Base-by-base conservation (phyloP, 30 jellyfish, hydroid and myxozoan species). In the Chrysaora quinquecirrha region DNA sequence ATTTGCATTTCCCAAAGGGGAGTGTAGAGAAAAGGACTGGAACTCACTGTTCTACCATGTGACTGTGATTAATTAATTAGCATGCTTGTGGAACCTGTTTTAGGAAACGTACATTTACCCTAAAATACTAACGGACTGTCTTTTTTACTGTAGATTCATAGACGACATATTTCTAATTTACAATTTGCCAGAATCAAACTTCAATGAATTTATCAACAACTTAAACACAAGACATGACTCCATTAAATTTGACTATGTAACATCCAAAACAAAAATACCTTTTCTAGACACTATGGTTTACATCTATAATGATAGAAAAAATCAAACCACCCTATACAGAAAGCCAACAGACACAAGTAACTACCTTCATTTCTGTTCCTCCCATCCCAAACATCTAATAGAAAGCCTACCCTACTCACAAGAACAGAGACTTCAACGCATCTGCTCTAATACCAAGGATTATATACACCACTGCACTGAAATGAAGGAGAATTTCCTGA, bases 271-370 rank as follows among this genome's bases (percentile, higher is more conserved):
- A 21, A 16, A 34, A n/a, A n/a, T 71, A 16, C 31, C 83, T 20
- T 71, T 71, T 33, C n/a, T n/a, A n/a, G n/a, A n/a, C 34, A 18
- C 47, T 21, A 34, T 18, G 25, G 73, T 71, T 35, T 71, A 71
- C 47, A 30, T 71, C 33, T 25, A 71, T 71, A 22, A 71, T 18
- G 73, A 35, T 71, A 43, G 75, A 35, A 21, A 58, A 21, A 18
- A 11, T n/a, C n/a, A 18, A 22, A 71, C 83, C n/a, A 23, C 31
- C 31, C 73, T 71, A 22, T 35, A 34, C 43, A 63, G 9, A 20
- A 43, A 32, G 43, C 83, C 83, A 16, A 71, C 73, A n/a, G 83
- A 71, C 74, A 71, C 83, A 32, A 65, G 43, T 35, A 32, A 32
- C 73, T 18, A n/a, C 73, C 31, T 71, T 6, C 83, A 28, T 32